These are phyloP conservation scores for Agonum fuliginosum DNA, from an alignment of 2,888 invertebrate genomes.

Conservation along the genomic window DNA sequence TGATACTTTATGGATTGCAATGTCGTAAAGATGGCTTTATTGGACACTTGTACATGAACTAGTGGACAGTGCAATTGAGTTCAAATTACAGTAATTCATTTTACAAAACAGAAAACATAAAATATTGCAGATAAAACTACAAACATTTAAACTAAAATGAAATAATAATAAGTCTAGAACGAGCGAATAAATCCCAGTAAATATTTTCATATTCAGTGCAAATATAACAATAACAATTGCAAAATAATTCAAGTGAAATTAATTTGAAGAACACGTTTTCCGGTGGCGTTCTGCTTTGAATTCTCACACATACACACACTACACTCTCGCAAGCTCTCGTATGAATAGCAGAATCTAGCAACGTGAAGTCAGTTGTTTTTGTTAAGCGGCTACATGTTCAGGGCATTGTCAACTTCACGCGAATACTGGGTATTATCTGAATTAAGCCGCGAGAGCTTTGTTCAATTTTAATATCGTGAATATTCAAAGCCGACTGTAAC, in stretches of 20 bases:
- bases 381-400: slow-evolving; percentile 18
- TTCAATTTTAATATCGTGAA: slow-evolving; percentile 46
- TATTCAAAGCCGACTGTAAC: slow-evolving; percentile 30
- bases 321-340: neutral
- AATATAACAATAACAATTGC: neutral
- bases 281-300: too few species aligned
- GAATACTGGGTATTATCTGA: slow-evolving; percentile 34
- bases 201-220: too few species aligned
- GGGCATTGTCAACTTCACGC: slow-evolving; percentile 40
- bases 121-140: too few species aligned
- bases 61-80: too few species aligned
- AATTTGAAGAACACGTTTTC: slow-evolving; percentile 1
- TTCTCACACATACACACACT: neutral
- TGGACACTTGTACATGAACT: too few species aligned
- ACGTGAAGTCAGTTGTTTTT: slow-evolving; percentile 37
- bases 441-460: slow-evolving; percentile 31
- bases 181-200: too few species aligned
- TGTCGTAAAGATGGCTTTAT: too few species aligned
- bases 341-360: slow-evolving; percentile 19
- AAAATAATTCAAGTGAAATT: neutral
- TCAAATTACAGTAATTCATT: too few species aligned
- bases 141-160: too few species aligned
- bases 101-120: too few species aligned
- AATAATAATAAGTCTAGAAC: too few species aligned
- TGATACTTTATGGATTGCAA: too few species aligned